Percentiles rank a stretch among this genome's conserved stretches.
Conservation (phyloP, 2,797 vertebrate genomes). For the Typhlichthys eigenmanni region DNA sequence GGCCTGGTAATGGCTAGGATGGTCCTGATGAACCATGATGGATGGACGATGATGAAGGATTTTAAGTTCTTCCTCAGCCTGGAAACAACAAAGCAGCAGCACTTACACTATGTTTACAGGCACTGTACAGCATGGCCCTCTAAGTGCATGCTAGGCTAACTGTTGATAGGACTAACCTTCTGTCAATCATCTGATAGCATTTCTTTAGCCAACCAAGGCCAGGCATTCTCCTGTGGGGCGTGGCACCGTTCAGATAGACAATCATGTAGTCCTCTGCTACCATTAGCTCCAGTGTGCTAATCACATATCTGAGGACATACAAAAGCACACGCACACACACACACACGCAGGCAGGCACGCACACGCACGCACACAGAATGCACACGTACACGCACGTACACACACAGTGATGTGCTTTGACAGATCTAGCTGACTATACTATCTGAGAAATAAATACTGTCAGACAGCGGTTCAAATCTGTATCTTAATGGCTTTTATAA, state of each 20-base stretch:
- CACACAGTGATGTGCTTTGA: too few relatives aligned
- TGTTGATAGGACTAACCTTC: constrained; percentile 68
- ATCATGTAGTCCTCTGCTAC: constrained; percentile 99
- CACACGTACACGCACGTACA: too few relatives aligned
- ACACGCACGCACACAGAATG: not conserved
- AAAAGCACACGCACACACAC: constrained; percentile 6
- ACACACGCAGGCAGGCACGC: not conserved
- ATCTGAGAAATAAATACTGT: too few relatives aligned
- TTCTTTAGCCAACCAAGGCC: constrained; percentile 96
- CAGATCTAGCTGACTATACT: too few relatives aligned
- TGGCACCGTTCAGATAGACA: constrained; percentile 95
- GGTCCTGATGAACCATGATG: constrained; percentile 96
- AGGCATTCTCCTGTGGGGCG: constrained; percentile 94
- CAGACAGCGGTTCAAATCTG: not conserved
- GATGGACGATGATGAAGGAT: constrained; percentile 96
- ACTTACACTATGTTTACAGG: not conserved
- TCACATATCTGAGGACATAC: constrained; percentile 84
- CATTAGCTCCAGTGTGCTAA: constrained; percentile 97
- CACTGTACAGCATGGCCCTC: too few relatives aligned
- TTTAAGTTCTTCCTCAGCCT: constrained; percentile 92
- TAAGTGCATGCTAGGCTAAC: too few relatives aligned
- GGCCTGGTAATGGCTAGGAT: constrained; percentile 91
- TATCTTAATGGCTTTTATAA: not conserved
- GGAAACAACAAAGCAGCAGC: not conserved
- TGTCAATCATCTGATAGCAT: constrained; percentile 99